Base-by-base conservation (phyloP, 92 coral and sea anemone genomes). In the Meandrina meandrites region DNA sequence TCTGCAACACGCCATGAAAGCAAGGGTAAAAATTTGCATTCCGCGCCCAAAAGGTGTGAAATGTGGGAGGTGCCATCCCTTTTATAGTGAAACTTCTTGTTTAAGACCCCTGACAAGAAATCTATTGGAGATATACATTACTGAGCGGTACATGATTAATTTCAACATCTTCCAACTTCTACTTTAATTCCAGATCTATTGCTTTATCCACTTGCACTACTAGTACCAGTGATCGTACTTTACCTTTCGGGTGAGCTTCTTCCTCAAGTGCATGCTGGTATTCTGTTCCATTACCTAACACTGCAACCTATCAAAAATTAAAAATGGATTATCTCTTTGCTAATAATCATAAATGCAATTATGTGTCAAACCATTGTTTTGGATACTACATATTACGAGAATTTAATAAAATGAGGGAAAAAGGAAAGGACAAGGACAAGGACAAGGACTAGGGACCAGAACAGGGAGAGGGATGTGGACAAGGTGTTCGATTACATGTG, bases 221-320 rank as follows among this genome's bases (percentile, higher is more conserved):
- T 18, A 57, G 14, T 60, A 4, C 68, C 15, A 6, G 68, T 5
- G 11, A 9, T 60, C 12, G 15, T 24, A 60, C 68, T 0, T 66
- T 9, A 88, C 91, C 91, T 62, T 9, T 24, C 8, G 91, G 91
- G 1, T 45, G 21, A 22, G 91, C 91, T 15, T 78, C 87, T 42
- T 81, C 66, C 21, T 73, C 62, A 24, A 75, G 56, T 58, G 91
- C 87, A 60, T 79, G 86, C 50, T 88, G 86, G 35, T 81, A 81
- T n/a, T 88, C 91, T 24, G 91, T 88, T 75, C 91, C 91, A 36
- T 88, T 88, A 12, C 77, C 69, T 28, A 88, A 81, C 40, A 88
- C 91, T 27, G 77, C 91, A 28, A 88, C 34, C 91, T 88, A 19
- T 16, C 8, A 30, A 22, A 30, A 76, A 71, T 27, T 21, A 14